Evolutionary conservation across 2,113 vertebrate genomes (phyloP), one percentile per base, ranked within the genome.

Genomic region (Phaethon lepturus): DNA sequence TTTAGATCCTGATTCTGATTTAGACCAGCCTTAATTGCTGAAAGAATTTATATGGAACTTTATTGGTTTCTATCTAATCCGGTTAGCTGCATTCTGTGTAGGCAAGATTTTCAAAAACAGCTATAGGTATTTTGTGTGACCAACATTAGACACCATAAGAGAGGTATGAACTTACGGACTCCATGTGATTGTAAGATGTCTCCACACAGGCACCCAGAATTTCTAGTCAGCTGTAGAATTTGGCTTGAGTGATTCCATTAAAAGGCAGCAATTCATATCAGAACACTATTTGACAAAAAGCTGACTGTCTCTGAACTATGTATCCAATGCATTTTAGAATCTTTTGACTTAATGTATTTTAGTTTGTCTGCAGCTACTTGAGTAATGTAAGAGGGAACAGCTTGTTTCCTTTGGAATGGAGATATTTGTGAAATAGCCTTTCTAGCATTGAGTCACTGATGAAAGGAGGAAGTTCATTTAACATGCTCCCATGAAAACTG

Each of bases 271-370:
- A 84, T 88, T 96, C n/a, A 17, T 71, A 55, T 88, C 60, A 67
- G 67, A 87, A 85, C 64, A 72, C 59, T 83, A 38, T 64, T 35
- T 83, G 75, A 72, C 18, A 90, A 86, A 83, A 80, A 83, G 17
- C 84, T 90, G 19, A 14, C 69, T 95, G 78, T 86, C 82, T 93
- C 88, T 86, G 59, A 80, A 59, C 62, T 86, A 25, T 52, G 26
- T 69, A 83, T 76, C 86, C 93, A 92, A 93, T 84, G 72, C 60
- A 64, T 84, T 97, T 93, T 92, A 68, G 78, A 97, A 81, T 76
- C 86, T 81, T 96, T 94, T 84, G 58, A 86, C 63, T 83, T 93
- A 83, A 80, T 86, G 40, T 78, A 88, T 86, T 97, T 95, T 73
- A 72, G 50, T 86, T 88, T 96, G 42, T 94, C 83, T 93, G 67